Conservation (phyloP, 2,113 vertebrate species). For the Seriola rivoliana region DNA sequence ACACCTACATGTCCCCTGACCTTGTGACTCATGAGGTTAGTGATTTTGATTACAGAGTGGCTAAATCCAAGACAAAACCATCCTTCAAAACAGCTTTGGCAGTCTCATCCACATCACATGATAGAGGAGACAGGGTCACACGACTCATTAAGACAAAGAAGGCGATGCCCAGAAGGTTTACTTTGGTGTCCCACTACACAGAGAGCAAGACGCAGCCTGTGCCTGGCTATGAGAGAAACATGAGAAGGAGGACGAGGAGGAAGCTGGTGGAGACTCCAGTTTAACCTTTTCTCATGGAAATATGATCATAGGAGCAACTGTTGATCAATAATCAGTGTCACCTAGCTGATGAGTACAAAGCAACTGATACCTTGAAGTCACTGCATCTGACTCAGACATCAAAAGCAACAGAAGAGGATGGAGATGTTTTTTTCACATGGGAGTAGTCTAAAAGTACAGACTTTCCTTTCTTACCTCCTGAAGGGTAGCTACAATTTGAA, state of each 20-base stretch:
- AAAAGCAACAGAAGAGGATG: neutral
- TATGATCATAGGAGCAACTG: conserved; percentile 23
- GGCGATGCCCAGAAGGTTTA: conserved; percentile 24
- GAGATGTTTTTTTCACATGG: conserved; percentile 7
- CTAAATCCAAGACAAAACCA: conserved; percentile 63
- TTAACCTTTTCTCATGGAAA: conserved; percentile 6
- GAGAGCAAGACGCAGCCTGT: neutral
- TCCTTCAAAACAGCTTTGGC: conserved; percentile 68
- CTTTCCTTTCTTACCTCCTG: neutral
- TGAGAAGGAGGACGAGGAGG: neutral
- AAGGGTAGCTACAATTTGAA: conserved; percentile 17
- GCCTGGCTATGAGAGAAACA: neutral
- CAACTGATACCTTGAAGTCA: neutral
- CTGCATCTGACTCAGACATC: neutral
- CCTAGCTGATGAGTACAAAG: conserved; percentile 19
- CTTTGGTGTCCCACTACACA: conserved; percentile 27
- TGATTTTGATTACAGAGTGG: conserved; percentile 63
- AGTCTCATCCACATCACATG: conserved; percentile 72
- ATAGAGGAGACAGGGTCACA: conserved; percentile 58
- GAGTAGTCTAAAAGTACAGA: neutral
- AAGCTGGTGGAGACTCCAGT: neutral
- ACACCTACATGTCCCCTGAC: conserved; percentile 57
- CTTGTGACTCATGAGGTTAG: conserved; percentile 64
- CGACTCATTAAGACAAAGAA: conserved; percentile 54
- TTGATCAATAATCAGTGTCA: neutral